Conservation (phyloP, 2,113 vertebrate species). For the Panurus biarmicus region DNA sequence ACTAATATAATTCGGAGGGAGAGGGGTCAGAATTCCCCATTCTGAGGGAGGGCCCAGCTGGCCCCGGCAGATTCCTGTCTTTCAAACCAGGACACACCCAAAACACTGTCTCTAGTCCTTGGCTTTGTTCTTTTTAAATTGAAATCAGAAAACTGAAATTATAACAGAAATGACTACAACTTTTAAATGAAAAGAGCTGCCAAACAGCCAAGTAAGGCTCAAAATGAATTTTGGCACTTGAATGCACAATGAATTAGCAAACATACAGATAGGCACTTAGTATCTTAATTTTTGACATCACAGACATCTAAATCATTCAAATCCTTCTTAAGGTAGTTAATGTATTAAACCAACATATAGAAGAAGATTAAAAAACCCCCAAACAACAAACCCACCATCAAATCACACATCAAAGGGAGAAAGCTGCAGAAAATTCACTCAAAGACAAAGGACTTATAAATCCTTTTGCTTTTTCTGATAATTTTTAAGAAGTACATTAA, state of each 20-base stretch:
- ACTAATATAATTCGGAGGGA: no score
- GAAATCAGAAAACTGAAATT: neutral
- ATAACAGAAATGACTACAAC: neutral
- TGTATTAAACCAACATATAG: neutral
- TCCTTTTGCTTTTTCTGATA: neutral
- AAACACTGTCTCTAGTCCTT: neutral
- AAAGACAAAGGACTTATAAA: neutral
- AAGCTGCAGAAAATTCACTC: neutral
- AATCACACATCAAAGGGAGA: neutral
- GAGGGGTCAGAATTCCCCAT: no score
- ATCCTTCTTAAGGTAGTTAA: neutral
- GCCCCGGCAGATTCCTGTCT: no score
- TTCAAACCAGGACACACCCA: no score
- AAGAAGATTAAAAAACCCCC: neutral
- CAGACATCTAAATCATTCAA: neutral
- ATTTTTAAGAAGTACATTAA: neutral
- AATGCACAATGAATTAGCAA: neutral
- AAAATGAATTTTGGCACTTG: neutral
- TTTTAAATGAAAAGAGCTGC: neutral
- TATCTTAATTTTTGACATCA: neutral
- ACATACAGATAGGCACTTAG: neutral
- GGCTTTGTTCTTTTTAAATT: neutral
- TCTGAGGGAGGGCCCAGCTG: no score
- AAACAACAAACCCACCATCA: neutral
- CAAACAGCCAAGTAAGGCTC: neutral